These are phyloP conservation scores for Uria aalge DNA, from an alignment of 2,113 vertebrate genomes.

Conservation along the genomic window DNA sequence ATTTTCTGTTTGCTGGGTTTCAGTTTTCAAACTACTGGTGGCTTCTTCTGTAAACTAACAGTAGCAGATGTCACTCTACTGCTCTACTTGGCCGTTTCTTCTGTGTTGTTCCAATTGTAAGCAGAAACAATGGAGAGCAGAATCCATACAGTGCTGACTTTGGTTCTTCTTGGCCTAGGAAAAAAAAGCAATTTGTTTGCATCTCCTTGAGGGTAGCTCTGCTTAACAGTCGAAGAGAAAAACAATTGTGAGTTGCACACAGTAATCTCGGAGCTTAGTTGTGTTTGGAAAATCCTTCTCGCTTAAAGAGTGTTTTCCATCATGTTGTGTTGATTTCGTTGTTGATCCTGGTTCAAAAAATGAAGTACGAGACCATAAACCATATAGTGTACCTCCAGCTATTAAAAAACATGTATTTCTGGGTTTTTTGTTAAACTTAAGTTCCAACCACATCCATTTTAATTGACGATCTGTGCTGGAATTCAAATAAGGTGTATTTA, in stretches of 20 bases:
- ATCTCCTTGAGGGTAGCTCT: neutral
- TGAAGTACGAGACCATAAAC: neutral
- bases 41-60: neutral
- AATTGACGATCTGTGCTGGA: neutral
- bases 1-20: neutral
- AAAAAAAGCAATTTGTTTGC: neutral
- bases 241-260: neutral
- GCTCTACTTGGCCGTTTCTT: neutral
- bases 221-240: neutral
- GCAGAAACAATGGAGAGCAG: constrained; percentile 3
- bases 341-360: neutral
- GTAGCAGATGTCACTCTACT: neutral
- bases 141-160: neutral
- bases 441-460: neutral
- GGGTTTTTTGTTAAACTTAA: neutral
- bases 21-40: neutral
- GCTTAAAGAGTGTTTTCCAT: neutral
- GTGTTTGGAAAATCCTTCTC: neutral
- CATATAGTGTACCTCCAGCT: neutral
- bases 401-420: neutral
- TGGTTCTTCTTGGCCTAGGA: neutral
- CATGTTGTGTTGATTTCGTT: neutral
- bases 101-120: neutral
- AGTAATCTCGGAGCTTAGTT: neutral
- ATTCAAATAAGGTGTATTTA: neutral